phyloP scores from a whole-genome alignment of 2,888 invertebrate species.

The Chirona hameri region DNA sequence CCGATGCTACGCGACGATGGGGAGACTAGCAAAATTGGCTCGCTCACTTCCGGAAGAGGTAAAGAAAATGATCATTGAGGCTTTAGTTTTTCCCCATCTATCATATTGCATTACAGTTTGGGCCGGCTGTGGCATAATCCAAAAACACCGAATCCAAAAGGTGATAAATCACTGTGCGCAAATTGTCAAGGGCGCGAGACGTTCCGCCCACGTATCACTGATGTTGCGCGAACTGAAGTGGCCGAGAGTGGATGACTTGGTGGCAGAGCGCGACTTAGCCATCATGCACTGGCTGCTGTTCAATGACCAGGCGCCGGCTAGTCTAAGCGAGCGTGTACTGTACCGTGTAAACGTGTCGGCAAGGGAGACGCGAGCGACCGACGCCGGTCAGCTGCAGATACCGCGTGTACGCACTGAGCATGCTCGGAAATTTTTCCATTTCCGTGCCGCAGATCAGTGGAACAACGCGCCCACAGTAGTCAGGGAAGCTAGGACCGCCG shows the following conservation, averaged over 20 bases:
- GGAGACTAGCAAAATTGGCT: not conserved
- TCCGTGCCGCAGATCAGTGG: no score
- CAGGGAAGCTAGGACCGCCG: no score
- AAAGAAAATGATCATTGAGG: not conserved
- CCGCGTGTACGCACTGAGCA: no score
- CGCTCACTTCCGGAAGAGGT: not conserved
- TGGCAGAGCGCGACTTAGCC: not conserved
- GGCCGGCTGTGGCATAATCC: not conserved
- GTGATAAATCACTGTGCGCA: not conserved
- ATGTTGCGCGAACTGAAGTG: not conserved
- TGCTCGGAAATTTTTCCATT: no score
- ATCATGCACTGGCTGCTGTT: not conserved
- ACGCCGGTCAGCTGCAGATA: not conserved
- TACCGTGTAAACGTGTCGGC: not conserved
- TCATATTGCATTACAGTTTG: not conserved
- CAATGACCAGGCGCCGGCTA: not conserved
- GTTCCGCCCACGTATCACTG: not conserved
- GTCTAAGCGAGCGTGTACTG: no score
- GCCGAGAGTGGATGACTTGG: not conserved
- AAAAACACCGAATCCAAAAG: not conserved
- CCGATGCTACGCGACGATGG: not conserved
- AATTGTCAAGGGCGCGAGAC: not conserved
- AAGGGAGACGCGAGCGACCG: not conserved
- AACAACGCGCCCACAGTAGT: no score
- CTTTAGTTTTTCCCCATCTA: not conserved